These are phyloP conservation scores for Diplazon laetatorius DNA, from an alignment of 2,888 invertebrate species.

Conservation along the genomic window DNA sequence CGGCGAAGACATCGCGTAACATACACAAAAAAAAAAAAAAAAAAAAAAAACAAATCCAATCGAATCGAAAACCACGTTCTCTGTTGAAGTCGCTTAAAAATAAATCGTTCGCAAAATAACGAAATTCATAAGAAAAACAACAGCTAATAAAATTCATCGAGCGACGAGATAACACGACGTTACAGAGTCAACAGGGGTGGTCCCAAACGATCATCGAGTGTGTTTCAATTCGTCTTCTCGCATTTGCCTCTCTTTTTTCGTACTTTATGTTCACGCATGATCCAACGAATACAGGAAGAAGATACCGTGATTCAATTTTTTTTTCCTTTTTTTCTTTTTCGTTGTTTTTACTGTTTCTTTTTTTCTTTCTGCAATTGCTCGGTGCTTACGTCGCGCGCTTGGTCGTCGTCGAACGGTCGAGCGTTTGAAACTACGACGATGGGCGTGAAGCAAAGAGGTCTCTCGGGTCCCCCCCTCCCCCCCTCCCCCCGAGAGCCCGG, in stretches of 20 bases:
- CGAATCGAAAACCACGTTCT: no score
- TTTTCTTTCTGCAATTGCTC: not conserved
- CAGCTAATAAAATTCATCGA: not conserved
- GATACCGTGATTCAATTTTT: not conserved
- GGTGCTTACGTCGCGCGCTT: conserved; percentile 6
- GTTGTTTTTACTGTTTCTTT: no score
- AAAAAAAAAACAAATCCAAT: no score
- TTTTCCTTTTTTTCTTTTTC: not conserved
- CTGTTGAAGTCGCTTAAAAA: no score
- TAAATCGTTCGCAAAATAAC: not conserved
- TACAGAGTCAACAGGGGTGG: conserved; percentile 26
- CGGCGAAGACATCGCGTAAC: no score
- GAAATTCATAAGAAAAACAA: not conserved
- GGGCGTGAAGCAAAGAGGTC: not conserved
- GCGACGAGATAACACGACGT: conserved; percentile 13
- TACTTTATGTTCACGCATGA: not conserved
- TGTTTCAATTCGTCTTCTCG: conserved; percentile 30
- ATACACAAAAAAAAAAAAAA: no score
- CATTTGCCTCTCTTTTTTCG: conserved; percentile 13
- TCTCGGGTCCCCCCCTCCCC: not conserved
- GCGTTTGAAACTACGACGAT: not conserved
- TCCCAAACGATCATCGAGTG: conserved; percentile 36
- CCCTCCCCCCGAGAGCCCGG: not conserved
- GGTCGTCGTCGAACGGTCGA: conserved; percentile 4
- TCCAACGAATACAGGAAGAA: conserved; percentile 29